These are phyloP conservation scores for Helicoverpa armigera DNA, from an alignment of 1,140 invertebrate genomes.

Conservation along the genomic window DNA sequence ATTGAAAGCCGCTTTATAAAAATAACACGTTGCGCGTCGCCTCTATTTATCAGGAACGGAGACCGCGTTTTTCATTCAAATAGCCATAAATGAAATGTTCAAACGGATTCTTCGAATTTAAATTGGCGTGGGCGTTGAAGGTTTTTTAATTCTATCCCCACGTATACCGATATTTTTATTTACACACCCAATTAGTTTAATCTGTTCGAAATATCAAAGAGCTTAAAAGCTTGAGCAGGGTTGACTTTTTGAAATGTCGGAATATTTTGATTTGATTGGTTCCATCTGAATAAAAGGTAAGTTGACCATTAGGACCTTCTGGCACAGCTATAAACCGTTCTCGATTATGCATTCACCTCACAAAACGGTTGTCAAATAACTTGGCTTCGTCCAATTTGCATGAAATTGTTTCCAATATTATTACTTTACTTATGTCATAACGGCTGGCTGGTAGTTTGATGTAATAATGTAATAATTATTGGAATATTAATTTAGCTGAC, in stretches of 20 bases:
- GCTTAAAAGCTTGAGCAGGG: neutral
- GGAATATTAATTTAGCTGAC: neutral
- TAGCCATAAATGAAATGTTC: slow-evolving; percentile 27
- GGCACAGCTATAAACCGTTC: neutral
- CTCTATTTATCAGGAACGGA: slow-evolving; percentile 12
- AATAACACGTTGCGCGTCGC: slow-evolving; percentile 10
- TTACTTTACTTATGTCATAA: slow-evolving; percentile 7
- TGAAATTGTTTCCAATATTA: slow-evolving; percentile 42
- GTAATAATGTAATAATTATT: neutral
- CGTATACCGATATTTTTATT: slow-evolving; percentile 4
- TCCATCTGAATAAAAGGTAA: neutral
- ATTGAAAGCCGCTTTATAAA: slow-evolving; percentile 33
- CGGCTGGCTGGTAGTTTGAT: neutral
- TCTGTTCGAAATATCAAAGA: neutral
- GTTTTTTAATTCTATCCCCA: slow-evolving; percentile 14
- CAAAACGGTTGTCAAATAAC: slow-evolving; percentile 11
- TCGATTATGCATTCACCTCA: slow-evolving; percentile 27
- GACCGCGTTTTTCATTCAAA: slow-evolving; percentile 15
- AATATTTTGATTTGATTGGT: neutral
- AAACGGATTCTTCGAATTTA: neutral
- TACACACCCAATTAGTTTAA: neutral
- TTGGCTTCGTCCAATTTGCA: slow-evolving; percentile 35
- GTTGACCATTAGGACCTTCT: neutral
- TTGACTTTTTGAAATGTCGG: neutral
- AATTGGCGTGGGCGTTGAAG: neutral